phyloP scores from a whole-genome alignment of 1,140 invertebrate species.

The Aradophagus sp. region DNA sequence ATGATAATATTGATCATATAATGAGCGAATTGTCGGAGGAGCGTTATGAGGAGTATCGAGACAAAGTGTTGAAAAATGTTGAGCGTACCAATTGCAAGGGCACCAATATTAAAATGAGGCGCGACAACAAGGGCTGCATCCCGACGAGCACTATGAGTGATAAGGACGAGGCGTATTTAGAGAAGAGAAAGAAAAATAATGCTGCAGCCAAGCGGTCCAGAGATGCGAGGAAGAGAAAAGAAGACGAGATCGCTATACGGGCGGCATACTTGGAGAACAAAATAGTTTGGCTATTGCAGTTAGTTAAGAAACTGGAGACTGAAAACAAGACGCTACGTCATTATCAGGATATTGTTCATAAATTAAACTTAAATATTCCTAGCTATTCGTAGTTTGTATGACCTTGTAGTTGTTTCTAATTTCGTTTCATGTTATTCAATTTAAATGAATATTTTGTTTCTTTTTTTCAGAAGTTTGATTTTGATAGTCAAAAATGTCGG shows the following conservation, averaged over 20 bases:
- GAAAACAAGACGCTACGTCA: conserved; percentile 76
- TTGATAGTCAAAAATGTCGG: too few species aligned
- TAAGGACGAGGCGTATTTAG: conserved; percentile 90
- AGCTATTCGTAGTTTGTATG: conserved; percentile 26
- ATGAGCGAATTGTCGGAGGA: conserved; percentile 32
- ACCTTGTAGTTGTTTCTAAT: too few species aligned
- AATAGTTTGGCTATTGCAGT: conserved; percentile 80
- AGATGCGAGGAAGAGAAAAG: conserved; percentile 90
- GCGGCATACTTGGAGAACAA: conserved; percentile 90
- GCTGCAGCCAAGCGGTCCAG: conserved; percentile 95
- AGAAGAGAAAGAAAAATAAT: conserved; percentile 93
- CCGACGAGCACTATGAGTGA: conserved; percentile 69
- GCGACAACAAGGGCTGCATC: conserved; percentile 62
- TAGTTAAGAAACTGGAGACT: conserved; percentile 77
- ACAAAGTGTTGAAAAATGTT: conserved; percentile 13
- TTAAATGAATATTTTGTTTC: neutral
- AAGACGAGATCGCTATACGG: conserved; percentile 93
- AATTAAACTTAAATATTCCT: neutral
- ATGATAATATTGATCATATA: conserved; percentile 57
- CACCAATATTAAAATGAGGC: conserved; percentile 81
- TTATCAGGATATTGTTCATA: conserved; percentile 9
- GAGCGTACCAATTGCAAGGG: conserved; percentile 72
- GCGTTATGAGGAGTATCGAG: conserved; percentile 21
- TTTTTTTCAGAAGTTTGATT: neutral
- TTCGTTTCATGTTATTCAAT: too few species aligned